These are phyloP conservation scores for Campylomormyrus tamandua DNA, from an alignment of 2,113 vertebrate genomes.

Conservation along the genomic window DNA sequence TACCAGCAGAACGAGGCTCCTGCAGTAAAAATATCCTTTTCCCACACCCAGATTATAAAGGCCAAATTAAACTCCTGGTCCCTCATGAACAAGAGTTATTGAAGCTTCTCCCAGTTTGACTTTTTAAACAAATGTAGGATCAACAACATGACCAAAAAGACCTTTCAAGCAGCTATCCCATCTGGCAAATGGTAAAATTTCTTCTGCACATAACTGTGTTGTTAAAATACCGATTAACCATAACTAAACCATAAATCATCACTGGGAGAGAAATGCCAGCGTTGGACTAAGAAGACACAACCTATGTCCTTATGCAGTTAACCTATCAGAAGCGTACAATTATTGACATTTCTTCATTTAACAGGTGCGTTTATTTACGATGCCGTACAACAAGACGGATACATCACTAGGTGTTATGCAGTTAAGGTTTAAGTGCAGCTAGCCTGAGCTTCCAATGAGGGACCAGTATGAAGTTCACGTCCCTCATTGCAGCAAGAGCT, in stretches of 20 bases:
- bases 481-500: background rate
- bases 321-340: background rate
- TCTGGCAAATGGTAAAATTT: background rate
- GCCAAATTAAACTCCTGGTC: slow-evolving; percentile 16
- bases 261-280: background rate
- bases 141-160: background rate
- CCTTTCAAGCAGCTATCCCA: background rate
- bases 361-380: background rate
- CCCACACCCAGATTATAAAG: background rate
- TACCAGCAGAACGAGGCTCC: background rate
- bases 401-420: background rate
- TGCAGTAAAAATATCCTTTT: slow-evolving; percentile 1
- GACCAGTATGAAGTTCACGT: background rate
- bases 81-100: background rate
- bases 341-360: background rate
- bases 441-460: background rate
- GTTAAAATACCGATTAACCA: background rate
- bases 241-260: background rate
- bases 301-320: background rate
- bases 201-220: background rate
- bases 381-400: background rate
- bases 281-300: background rate
- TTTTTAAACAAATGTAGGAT: background rate
- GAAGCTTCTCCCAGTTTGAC: background rate
- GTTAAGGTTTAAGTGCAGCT: background rate